Conservation (phyloP, 2,113 vertebrate species). For the Colius striatus region DNA sequence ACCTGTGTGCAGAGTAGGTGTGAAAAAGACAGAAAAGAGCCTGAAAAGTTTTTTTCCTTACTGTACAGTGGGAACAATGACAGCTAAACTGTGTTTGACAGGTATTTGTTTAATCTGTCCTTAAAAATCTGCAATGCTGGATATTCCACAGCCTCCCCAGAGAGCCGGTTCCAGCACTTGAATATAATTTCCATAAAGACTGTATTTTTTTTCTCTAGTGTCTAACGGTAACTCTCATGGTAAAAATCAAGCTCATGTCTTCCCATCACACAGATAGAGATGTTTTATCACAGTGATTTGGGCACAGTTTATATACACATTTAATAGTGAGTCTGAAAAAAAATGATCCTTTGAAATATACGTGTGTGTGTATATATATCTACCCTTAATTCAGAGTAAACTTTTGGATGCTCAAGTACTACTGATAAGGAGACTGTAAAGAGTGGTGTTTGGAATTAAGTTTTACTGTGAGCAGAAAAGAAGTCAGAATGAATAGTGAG, state of each 20-base stretch:
- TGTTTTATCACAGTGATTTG: background rate
- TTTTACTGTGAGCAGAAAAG: background rate
- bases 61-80: background rate
- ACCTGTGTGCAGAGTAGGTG: background rate
- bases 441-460: background rate
- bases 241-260: background rate
- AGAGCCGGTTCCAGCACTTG: background rate
- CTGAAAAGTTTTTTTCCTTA: background rate
- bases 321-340: background rate
- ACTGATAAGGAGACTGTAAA: rapidly evolving
- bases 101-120: background rate
- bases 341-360: background rate
- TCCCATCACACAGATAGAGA: background rate
- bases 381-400: background rate
- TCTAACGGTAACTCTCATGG: background rate
- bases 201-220: background rate
- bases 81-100: background rate
- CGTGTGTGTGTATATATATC: background rate
- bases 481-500: background rate
- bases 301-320: background rate
- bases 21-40: background rate
- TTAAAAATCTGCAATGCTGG: background rate
- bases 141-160: background rate
- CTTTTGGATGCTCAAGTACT: background rate
- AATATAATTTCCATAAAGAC: background rate